A percentile compares a stretch with the other conserved stretches of the same genome.
phyloP scores from a whole-genome alignment of 1,140 invertebrate species.

The Whitmania pigra region DNA sequence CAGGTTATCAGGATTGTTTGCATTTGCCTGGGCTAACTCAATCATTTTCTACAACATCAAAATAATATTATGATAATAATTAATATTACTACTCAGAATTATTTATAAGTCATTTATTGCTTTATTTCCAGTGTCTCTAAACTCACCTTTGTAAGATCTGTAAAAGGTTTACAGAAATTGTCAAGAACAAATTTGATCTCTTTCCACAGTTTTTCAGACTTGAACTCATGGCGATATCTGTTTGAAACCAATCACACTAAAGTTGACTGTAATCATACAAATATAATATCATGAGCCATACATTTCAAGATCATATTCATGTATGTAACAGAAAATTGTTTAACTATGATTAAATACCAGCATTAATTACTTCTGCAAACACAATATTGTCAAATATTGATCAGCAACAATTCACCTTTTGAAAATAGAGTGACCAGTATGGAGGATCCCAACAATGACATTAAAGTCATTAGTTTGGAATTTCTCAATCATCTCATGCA shows the following conservation, averaged over 20 bases:
- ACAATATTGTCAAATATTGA: no score
- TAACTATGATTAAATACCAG: no score
- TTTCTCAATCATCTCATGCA: conserved; percentile 79
- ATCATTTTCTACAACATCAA: conserved; percentile 57
- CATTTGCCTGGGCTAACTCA: conserved; percentile 63
- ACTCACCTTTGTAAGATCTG: conserved; percentile 66
- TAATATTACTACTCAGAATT: no score
- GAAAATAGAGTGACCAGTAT: conserved; percentile 89
- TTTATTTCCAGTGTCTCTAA: neutral
- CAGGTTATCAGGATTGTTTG: conserved; percentile 63
- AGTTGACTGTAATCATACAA: neutral
- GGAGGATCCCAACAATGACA: conserved; percentile 82
- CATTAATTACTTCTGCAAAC: no score
- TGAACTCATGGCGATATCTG: conserved; percentile 81
- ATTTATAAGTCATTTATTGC: no score
- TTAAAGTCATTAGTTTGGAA: conserved; percentile 81
- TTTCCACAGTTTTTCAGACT: conserved; percentile 80
- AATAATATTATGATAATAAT: no score
- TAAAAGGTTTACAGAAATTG: conserved; percentile 80
- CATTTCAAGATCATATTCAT: no score
- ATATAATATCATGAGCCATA: neutral
- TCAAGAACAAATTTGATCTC: conserved; percentile 94
- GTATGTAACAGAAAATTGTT: no score
- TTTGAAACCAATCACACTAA: conserved; percentile 23
- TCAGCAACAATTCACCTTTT: conserved; percentile 49